Base-by-base conservation (phyloP, 2,113 vertebrate genomes). In the Otocyon megalotis region DNA sequence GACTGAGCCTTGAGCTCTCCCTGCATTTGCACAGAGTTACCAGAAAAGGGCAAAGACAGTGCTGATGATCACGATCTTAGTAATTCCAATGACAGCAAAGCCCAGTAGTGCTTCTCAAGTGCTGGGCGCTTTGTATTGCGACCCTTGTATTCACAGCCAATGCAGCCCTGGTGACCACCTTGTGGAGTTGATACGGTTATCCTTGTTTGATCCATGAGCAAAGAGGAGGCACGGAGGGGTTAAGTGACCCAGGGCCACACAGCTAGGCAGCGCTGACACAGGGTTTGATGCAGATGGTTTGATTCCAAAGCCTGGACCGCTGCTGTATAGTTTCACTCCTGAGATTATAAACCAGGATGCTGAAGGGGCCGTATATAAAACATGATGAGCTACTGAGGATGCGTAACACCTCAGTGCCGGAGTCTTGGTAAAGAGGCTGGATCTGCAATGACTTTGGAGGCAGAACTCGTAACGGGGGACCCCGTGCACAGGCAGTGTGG, bases 391-490 rank as follows among this genome's bases (percentile, higher is more conserved):
- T 50, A 4, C 43, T 2, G n/a, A 86, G 32, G 22, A 16, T 79
- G 0, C 28, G 14, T 24, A 22, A 35, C 35, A 20, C 1, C 43
- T 43, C 43, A 43, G 43, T 43, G 43, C 43, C 6, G 28, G 80
- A 22, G 26, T 83, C 56, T 79, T 92, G 79, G 82, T 77, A 87
- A 86, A 81, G 72, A 19, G 58, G 28, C 28, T 84, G 19, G 32
- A 65, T 94, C 87, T 22, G 37, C 65, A 37, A 3, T 85, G 84
- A 32, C 63, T 88, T 30, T 62, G 63, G 95, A 71, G 12, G 50
- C 53, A 53, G 83, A 72, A 8, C 58, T 76, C 8, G 0, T 56
- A 81, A 35, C 7, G 8, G 32, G 26, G 17, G 3, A 16, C 50
- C 71, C 48, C 20, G 0, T 13, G 24, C 71, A 48, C 14, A 43